Evolutionary conservation across 37 sponge, comb jelly and placozoan species (phyloP).

Genomic region (Chondrosia reniformis): DNA sequence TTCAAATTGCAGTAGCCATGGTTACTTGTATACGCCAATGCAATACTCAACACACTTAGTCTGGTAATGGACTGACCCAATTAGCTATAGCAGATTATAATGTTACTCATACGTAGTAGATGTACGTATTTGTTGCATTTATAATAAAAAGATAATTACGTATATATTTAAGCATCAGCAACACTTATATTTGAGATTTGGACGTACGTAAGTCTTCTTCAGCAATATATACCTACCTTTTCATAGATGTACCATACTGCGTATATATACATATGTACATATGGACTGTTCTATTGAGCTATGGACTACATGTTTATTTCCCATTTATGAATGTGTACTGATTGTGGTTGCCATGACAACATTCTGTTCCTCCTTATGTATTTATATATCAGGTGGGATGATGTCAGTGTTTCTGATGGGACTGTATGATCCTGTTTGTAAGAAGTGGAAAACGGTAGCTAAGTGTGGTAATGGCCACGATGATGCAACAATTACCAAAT

Average conservation of each 20-base stretch:
- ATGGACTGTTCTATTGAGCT: neutral
- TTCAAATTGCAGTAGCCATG: too few relatives aligned
- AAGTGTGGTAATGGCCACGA: conserved; percentile 99
- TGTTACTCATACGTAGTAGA: too few relatives aligned
- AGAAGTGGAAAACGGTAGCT: conserved; percentile 86
- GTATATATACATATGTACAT: conserved; percentile 2
- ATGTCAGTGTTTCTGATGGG: conserved; percentile 99
- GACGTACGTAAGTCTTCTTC: too few relatives aligned
- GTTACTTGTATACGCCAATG: neutral
- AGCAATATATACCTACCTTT: too few relatives aligned
- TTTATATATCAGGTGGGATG: conserved; percentile 92
- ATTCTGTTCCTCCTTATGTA: too few relatives aligned
- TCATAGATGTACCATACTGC: too few relatives aligned
- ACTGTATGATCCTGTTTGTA: conserved; percentile 63
- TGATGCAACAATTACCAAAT: conserved; percentile 74
- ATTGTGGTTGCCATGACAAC: neutral
- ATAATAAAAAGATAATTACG: too few relatives aligned
- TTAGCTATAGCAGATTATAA: too few relatives aligned
- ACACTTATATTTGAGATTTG: too few relatives aligned
- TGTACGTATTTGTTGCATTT: too few relatives aligned
- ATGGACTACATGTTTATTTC: neutral
- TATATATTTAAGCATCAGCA: too few relatives aligned
- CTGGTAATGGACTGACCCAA: too few relatives aligned
- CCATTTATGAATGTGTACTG: neutral
- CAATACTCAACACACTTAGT: neutral